These are phyloP conservation scores for Linnaemya tessellans DNA, from an alignment of 2,888 invertebrate genomes.

Conservation along the genomic window DNA sequence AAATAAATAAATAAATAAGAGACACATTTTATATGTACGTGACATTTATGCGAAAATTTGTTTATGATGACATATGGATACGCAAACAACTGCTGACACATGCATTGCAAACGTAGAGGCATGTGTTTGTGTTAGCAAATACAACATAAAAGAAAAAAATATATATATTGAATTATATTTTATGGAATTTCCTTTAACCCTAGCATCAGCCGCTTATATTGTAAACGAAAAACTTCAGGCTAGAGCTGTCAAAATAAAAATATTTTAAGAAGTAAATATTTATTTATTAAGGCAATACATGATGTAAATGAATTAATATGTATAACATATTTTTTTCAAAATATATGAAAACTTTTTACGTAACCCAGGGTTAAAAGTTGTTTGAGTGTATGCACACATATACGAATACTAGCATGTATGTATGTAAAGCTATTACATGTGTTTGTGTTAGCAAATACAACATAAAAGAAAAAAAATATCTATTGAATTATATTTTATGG, in stretches of 20 bases:
- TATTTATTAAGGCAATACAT: too few species aligned
- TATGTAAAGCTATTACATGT: conserved; percentile 30
- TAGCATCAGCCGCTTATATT: too few species aligned
- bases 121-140: not conserved
- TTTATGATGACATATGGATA: conserved; percentile 69
- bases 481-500: not conserved
- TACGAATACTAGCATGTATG: not conserved
- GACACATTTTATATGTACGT: conserved; percentile 78
- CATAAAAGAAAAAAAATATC: not conserved
- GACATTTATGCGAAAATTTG: conserved; percentile 82
- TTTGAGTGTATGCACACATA: not conserved
- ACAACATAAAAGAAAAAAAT: not conserved
- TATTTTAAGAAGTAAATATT: too few species aligned
- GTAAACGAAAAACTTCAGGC: too few species aligned
- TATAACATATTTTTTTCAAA: too few species aligned
- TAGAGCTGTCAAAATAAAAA: too few species aligned
- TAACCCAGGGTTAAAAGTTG: not conserved
- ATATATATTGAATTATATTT: not conserved
- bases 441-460: not conserved
- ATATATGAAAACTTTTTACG: too few species aligned
- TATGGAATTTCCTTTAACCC: conserved; percentile 15
- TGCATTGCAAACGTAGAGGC: not conserved
- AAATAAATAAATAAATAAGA: conserved; percentile 71
- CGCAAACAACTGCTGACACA: conserved; percentile 23
- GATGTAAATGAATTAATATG: too few species aligned